Conservation (phyloP, 2,113 vertebrate species). For the Casuarius casuarius region DNA sequence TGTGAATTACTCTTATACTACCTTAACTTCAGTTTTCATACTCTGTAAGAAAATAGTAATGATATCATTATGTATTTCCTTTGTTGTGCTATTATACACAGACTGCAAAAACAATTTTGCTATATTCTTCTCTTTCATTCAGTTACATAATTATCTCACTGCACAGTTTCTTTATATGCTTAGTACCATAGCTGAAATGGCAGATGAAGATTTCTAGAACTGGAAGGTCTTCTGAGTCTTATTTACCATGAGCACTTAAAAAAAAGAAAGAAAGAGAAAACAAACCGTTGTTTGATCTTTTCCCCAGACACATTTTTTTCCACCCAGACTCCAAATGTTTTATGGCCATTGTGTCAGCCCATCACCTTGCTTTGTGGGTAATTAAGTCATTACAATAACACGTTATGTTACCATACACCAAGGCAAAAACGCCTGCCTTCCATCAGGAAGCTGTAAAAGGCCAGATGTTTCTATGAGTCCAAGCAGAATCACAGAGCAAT, state of each 20-base stretch:
- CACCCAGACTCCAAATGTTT: neutral
- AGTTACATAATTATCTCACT: neutral
- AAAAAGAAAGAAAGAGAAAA: neutral
- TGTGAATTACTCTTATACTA: neutral
- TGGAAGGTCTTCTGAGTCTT: neutral
- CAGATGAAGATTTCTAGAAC: neutral
- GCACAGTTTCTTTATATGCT: neutral
- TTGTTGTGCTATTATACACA: neutral
- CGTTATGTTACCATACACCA: neutral
- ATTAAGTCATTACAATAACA: slow-evolving; percentile 49
- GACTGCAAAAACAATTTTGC: neutral
- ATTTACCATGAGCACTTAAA: neutral
- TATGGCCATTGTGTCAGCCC: neutral
- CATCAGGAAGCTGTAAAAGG: slow-evolving; percentile 24
- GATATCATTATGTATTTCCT: neutral
- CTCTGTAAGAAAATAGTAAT: neutral
- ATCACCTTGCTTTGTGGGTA: neutral
- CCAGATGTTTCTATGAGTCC: slow-evolving; percentile 21
- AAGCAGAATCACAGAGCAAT: neutral
- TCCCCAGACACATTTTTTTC: neutral
- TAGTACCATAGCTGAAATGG: neutral
- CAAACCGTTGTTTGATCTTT: neutral
- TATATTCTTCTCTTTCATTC: neutral
- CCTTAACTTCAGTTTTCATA: neutral
- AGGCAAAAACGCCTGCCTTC: slow-evolving; percentile 24